Evolutionary conservation across 1,140 invertebrate species (phyloP), one percentile per base, ranked within the genome.

Genomic region (Galleria mellonella): DNA sequence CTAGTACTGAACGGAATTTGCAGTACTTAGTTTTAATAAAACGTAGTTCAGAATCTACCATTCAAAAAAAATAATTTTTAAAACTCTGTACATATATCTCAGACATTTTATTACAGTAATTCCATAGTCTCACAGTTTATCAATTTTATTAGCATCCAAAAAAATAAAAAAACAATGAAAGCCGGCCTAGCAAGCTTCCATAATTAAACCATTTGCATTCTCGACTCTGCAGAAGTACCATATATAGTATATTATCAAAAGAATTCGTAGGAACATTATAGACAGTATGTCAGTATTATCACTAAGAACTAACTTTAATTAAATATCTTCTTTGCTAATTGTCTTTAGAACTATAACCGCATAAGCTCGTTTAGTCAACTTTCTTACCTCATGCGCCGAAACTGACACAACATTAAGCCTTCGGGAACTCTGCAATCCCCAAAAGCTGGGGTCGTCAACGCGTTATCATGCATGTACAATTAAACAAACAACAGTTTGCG

Each of bases 391-490:
- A 41, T 45, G 44, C 29, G 33, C 43, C 39, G 36, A 47, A 45
- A 52, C 57, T 55, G 52, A 55, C 52, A 44, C 33, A 47, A 56
- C 51, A 56, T 43, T 52, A 61, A 44, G 35, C 52, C 47, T 31
- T 32, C 45, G 32, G 30, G 32, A 56, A 62, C 47, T 46, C 54
- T 31, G 38, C 33, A 62, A 60, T 35, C 42, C 45, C 42, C 30
- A 40, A 37, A 56, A 43, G 30, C 36, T 27, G 30, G 48, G 30
- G 44, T 54, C 53, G 62, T 69, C 69, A 70, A 51, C 59, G 52
- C 56, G 64, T 73, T 79, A 76, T 79, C 75, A 47, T 56, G 44
- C 63, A 49, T 71, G 65, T 68, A 81, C 70, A 81, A 76, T 77
- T 73, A 69, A 60, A 65, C 72, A 76, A 78, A 81, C 72, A 77